Base-by-base conservation (phyloP, 2,113 vertebrate species). In the Chamaetylas fuelleborni region DNA sequence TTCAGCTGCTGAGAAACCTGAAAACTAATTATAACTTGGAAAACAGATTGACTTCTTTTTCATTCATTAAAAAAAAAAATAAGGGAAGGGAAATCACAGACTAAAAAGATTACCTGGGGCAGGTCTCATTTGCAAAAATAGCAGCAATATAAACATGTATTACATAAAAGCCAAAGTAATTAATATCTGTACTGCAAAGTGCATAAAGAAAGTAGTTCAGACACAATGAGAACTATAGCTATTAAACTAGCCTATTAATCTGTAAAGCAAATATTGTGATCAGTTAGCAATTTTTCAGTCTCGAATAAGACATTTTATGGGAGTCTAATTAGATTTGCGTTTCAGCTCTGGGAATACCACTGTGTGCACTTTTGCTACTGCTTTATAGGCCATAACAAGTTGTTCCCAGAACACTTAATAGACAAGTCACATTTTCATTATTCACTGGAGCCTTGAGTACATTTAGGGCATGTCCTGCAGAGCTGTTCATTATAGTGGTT, bases 391-490 rank as follows among this genome's bases (percentile, higher is more conserved):
- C 86, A 83, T 92, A 93, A 92, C 84, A 96, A 82, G 76, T 87
- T 95, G 93, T 96, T 97, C 96, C 95, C 92, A 97, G 95, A 73
- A 74, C 76, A 92, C 64, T 81, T 94, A 79, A 89, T 45, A 92
- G 84, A 82, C 82, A 95, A 87, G 95, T 96, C 95, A 93, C 81
- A 95, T 97, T 97, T 96, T 94, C 91, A 92, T 96, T 83, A 73
- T 92, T 96, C 94, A 96, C 43, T 92, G 90, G 87, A 97, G 91
- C 80, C 89, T 93, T 95, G 71, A 87, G 93, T 96, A 94, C 89
- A 88, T 96, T 96, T 95, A 86, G 83, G 95, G 83, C 92, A 87
- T 0, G 9, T 92, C 91, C 91, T 76, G 51, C 70, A 94, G 95
- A 97, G 95, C 94, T 96, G 88, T 62, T 95, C 71, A 88, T 72